These are phyloP conservation scores for Xiphorhynchus erythropygius DNA, from an alignment of 2,797 vertebrate species.

Conservation along the genomic window DNA sequence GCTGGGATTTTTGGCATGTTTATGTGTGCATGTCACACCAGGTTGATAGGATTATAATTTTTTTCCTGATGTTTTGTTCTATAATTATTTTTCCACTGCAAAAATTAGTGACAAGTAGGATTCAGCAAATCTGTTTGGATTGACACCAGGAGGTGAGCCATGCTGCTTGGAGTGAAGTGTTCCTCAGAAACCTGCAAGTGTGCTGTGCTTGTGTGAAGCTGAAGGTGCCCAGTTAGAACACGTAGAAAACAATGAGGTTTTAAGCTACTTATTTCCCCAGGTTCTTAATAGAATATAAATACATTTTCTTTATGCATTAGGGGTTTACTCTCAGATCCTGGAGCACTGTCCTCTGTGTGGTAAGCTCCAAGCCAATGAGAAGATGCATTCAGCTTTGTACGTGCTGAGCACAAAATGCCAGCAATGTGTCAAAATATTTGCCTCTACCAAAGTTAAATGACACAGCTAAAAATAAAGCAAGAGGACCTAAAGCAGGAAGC, in stretches of 20 bases:
- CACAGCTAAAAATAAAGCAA: constrained; percentile 6
- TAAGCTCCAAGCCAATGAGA: neutral
- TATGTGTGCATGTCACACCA: neutral
- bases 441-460: neutral
- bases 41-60: neutral
- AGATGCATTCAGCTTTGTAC: neutral
- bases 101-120: constrained; percentile 5
- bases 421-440: neutral
- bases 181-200: neutral
- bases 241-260: neutral
- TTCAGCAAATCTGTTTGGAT: constrained; percentile 31
- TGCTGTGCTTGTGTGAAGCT: neutral
- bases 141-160: constrained; percentile 8
- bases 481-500: constrained; percentile 5
- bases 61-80: neutral
- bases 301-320: neutral
- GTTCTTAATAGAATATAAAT: neutral
- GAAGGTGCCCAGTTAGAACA: neutral
- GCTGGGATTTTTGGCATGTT: neutral
- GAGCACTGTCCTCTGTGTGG: neutral
- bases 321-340: neutral
- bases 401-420: neutral
- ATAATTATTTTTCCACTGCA: constrained; percentile 39
- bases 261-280: neutral
- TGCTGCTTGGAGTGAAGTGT: neutral